phyloP scores from a whole-genome alignment of 2,888 invertebrate species.

The Drosophila diplacantha region DNA sequence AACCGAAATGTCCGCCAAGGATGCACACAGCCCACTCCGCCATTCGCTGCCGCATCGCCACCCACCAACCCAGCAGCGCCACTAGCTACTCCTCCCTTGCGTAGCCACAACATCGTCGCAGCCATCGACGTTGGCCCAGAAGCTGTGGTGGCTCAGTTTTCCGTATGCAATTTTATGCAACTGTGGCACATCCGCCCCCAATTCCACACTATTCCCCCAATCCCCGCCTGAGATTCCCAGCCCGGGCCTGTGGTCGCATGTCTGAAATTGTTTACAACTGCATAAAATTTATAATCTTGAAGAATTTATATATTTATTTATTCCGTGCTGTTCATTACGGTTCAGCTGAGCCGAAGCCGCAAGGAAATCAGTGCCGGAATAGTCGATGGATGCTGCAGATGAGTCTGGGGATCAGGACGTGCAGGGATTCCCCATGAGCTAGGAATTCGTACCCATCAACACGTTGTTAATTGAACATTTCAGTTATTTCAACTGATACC shows the following conservation, averaged over 20 bases:
- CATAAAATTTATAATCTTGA: constrained; percentile 72
- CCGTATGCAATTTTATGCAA: constrained; percentile 74
- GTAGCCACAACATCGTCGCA: constrained; percentile 40
- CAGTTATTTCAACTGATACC: background rate
- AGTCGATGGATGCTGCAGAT: constrained; percentile 1
- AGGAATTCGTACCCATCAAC: constrained; percentile 1
- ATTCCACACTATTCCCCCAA: constrained; percentile 16
- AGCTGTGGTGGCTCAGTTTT: constrained; percentile 58
- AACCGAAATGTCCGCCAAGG: constrained; percentile 72
- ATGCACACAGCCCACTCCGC: constrained; percentile 40
- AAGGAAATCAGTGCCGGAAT: constrained; percentile 47
- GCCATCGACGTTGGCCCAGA: constrained; percentile 54
- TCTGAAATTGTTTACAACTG: constrained; percentile 69
- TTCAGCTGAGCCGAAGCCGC: constrained; percentile 46
- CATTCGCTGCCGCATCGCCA: constrained; percentile 24
- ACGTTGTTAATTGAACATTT: constrained; percentile 15
- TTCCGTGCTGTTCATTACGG: constrained; percentile 45
- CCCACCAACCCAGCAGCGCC: constrained; percentile 7
- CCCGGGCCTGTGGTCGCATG: constrained; percentile 31
- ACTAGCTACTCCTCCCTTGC: constrained; percentile 21
- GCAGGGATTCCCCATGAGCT: background rate
- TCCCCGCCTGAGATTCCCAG: constrained; percentile 16
- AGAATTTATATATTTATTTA: constrained; percentile 71
- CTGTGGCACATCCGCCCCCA: constrained; percentile 61
- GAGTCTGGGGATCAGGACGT: background rate